Percentiles rank a stretch among this genome's conserved stretches.
Evolutionary conservation across 2,797 vertebrate species (phyloP).

Genomic region (Eulemur rubriventer): DNA sequence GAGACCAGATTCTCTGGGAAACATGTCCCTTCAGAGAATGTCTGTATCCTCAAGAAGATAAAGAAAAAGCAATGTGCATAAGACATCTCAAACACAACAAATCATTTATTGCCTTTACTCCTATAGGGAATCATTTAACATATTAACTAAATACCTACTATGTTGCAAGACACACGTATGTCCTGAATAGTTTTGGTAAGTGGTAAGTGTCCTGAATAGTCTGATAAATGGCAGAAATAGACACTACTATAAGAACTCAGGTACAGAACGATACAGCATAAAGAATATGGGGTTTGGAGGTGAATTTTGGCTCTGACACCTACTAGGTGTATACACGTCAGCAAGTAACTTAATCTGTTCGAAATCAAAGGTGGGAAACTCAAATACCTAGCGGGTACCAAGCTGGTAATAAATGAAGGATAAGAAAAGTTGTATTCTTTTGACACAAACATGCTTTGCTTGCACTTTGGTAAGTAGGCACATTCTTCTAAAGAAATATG

Average conservation of each 20-base stretch:
- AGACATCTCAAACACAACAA: background rate
- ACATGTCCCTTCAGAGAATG: background rate
- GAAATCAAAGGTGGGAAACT: slow-evolving; percentile 7
- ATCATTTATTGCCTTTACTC: background rate
- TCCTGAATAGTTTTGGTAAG: background rate
- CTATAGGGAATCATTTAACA: slow-evolving; percentile 2
- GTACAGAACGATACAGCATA: background rate
- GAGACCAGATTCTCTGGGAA: background rate
- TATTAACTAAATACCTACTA: background rate
- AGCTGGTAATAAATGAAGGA: background rate
- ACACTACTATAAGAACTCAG: background rate
- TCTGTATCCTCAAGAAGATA: background rate
- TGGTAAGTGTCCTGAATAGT: background rate
- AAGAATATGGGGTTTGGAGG: background rate
- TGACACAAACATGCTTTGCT: background rate
- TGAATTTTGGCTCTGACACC: background rate
- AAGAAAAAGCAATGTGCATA: background rate
- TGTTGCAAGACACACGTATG: background rate
- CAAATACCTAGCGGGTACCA: background rate
- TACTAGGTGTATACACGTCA: background rate
- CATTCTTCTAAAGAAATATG: background rate
- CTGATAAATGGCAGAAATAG: background rate
- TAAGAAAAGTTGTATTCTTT: background rate
- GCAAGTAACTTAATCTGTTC: background rate
- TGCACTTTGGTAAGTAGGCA: background rate